Evolutionary conservation across 2,113 vertebrate genomes (phyloP), one percentile per base, ranked within the genome.

Genomic region (Rhinolophus sinicus): DNA sequence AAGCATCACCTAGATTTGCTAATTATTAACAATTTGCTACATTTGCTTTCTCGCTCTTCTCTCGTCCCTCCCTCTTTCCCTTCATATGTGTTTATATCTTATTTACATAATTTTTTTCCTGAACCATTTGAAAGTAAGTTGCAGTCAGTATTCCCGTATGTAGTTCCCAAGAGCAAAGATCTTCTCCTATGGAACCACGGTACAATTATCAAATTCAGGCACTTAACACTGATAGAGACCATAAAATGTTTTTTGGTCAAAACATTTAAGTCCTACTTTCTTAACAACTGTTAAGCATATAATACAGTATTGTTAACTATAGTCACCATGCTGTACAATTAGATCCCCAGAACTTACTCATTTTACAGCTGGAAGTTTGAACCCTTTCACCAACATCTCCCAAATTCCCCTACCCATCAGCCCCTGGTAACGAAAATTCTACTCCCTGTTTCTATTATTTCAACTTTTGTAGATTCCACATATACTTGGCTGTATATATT

Each of bases 91-190:
- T 62, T 81, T 62, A 52, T 47, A 47, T 77, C 92, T 92, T 52
- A 50, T 50, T 75, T 81, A 40, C 35, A 13, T 94, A 33, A 50
- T 16, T n/a, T 72, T 89, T 44, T 69, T 62, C 50, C 80, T 60
- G 67, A 92, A 50, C 16, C 30, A 26, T 94, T 80, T 73, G 76
- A 69, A 64, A 90, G 33, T 60, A 95, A 72, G 56, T 56, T 90
- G 56, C 40, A 60, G 47, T 67, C 18, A 47, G 52, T 33, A 76
- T 44, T 47, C 56, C 73, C 67, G 77, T 33, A 77, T 26, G 30
- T 16, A 82, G 21, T 73, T 89, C 19, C 24, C 30, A 95, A 82
- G 64, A 93, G 84, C 28, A 62, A 83, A 88, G 56, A 44, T 14
- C 44, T 18, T 84, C 67, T 88, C n/a, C 81, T 73, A 72, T 9